Evolutionary conservation across 2,113 vertebrate genomes (phyloP), one percentile per base, ranked within the genome.

Genomic region (Uropsilus gracilis): DNA sequence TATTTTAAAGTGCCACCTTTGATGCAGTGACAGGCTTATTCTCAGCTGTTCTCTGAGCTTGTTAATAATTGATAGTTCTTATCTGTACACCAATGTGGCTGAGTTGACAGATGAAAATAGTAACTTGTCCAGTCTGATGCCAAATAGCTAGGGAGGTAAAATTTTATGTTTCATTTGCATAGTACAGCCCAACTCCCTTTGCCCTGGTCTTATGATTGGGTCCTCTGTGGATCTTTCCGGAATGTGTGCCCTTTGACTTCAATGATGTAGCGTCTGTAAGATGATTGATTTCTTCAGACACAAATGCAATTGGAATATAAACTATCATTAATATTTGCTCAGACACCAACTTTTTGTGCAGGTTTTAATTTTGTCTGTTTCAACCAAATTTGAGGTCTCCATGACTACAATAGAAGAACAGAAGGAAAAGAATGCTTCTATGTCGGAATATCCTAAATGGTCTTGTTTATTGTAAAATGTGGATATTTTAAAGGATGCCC

Each of bases 331-430:
- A 86, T 85, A 39, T 90, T 96, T 71, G 68, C 81, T 87, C 59
- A 32, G 81, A 87, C 46, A 86, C 53, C 57, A 78, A 92, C 50
- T 44, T 95, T 92, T 48, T 48, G 85, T 88, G 90, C 88, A 86
- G 80, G 30, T 75, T 97, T 97, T 95, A 92, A 95, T 96, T 97
- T 94, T 85, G 13, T 94, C 96, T 95, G 57, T 94, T 89, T 78
- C 48, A 81, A 89, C 73, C 78, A 91, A 89, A 89, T 89, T 48
- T 68, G 93, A 94, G 72, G 87, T 97, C 96, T 96, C 97, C 96
- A 97, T 97, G 97, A 94, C 97, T 97, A 97, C 95, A 92, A 95
- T 46, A 91, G 93, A 89, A 50, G 90, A 95, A 92, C 95, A 95
- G 97, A 97, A 97, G 95, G 94, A 92, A 72, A 80, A 96, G 89